These are phyloP conservation scores for Alcis repandata DNA, from an alignment of 2,888 invertebrate species.

Conservation along the genomic window DNA sequence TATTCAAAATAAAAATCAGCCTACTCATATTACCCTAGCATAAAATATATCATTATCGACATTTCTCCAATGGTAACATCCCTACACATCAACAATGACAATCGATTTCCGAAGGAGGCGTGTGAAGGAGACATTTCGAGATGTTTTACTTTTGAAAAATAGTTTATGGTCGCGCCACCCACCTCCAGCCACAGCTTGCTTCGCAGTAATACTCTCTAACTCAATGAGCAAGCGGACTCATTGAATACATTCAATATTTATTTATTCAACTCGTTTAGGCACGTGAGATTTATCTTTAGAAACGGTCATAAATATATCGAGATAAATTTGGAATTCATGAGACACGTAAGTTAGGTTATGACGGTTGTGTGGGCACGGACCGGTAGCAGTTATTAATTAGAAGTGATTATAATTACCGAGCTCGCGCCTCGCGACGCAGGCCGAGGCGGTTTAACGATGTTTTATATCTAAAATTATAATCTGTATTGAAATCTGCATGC, in stretches of 20 bases:
- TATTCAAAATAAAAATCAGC: no score
- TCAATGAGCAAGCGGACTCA: constrained; percentile 42
- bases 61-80: constrained; percentile 39
- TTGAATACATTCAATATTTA: constrained; percentile 41
- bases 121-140: constrained; percentile 52
- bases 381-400: constrained; percentile 34
- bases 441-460: constrained; percentile 57
- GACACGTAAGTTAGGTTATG: constrained; percentile 22
- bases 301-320: constrained; percentile 34
- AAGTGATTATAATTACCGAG: constrained; percentile 26
- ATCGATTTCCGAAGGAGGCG: constrained; percentile 64
- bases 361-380: constrained; percentile 21
- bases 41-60: not conserved
- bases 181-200: constrained; percentile 46
- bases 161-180: constrained; percentile 62
- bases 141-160: constrained; percentile 64
- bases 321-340: constrained; percentile 37
- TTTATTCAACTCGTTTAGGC: constrained; percentile 34
- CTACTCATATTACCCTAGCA: no score
- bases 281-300: constrained; percentile 35
- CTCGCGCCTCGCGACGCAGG: constrained; percentile 33
- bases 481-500: constrained; percentile 71
- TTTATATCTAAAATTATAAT: constrained; percentile 69
- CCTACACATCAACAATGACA: constrained; percentile 63
- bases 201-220: constrained; percentile 28